Evolutionary conservation across 2,797 vertebrate species (phyloP), one percentile per base, ranked within the genome.

Genomic region (Phoebastria nigripes): DNA sequence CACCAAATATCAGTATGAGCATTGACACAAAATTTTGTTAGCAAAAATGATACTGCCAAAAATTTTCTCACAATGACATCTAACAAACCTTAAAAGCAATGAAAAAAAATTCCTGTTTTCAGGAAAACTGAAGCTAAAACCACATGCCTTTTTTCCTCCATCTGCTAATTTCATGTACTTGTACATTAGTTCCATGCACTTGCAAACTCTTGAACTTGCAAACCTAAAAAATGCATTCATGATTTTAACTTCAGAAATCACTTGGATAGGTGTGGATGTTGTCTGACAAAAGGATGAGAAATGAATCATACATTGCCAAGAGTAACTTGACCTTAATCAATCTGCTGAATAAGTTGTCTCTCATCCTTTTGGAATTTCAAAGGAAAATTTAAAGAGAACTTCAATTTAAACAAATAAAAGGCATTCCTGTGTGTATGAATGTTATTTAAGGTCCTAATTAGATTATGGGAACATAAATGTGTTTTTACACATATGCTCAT

Each of bases 101-200:
- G 44, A 15, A 2, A 20, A 25, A 6, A 13, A 19, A 42, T 7
- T 21, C 5, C 8, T 46, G 2, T 21, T 81, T 93, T 54, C 19
- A 39, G 25, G 24, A 71, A 77, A 95, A 76, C 9, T 25, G 19
- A 83, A 56, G 39, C 6, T 46, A 47, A 76, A 72, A 9, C 8
- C 5, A 19, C 3, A 4, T 12, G 1, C 11, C 6, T 25, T 74
- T 54, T 37, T 41, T 39, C 7, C 6, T 31, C 8, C 2, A 14
- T 47, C 42, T 76, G 14, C 3, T 46, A 54, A 35, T 77, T 85
- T 80, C 3, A 28, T 21, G 12, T 66, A 33, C 6, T 76, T 82
- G 8, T 11, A 33, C 4, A 22, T 71, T 44, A 74, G 19, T 55
- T 83, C 8, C 37, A 42, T 24, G 12, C 4, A 44, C 12, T 69